A percentile compares a stretch with the other conserved stretches of the same genome.
Conservation (phyloP, 2,113 vertebrate species). For the Galbula dea region DNA sequence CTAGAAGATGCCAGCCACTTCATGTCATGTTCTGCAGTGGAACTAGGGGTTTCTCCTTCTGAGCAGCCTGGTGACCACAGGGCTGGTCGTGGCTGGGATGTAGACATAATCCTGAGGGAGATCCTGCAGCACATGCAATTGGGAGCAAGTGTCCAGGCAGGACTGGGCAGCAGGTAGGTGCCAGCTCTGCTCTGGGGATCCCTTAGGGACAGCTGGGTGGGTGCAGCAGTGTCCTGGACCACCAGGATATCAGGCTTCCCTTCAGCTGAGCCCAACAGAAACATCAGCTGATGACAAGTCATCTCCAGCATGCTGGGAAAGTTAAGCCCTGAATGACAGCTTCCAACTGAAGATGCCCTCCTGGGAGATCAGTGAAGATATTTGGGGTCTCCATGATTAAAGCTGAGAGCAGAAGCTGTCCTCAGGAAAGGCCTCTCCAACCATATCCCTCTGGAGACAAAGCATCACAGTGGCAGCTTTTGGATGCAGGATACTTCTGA, state of each 20-base stretch:
- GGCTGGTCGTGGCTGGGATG: not conserved
- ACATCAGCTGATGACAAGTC: rapidly evolving
- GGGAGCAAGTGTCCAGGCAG: not conserved
- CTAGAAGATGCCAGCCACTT: not conserved
- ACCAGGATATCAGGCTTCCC: rapidly evolving
- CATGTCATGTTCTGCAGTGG: too few species aligned
- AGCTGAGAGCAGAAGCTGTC: not conserved
- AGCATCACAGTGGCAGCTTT: not conserved
- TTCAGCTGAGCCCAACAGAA: not conserved
- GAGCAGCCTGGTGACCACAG: not conserved
- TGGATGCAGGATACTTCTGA: not conserved
- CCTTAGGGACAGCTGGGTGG: not conserved
- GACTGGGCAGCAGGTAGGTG: too few species aligned
- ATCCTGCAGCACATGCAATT: not conserved
- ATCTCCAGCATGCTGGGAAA: not conserved
- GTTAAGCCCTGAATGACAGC: not conserved
- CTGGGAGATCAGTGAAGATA: not conserved
- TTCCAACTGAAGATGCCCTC: not conserved
- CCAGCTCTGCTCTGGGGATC: not conserved
- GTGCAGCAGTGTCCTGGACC: rapidly evolving
- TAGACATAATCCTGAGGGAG: not conserved
- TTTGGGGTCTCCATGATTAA: not conserved
- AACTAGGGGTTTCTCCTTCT: rapidly evolving
- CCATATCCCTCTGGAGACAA: not conserved
- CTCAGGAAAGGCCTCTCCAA: not conserved